A percentile compares a stretch with the other conserved stretches of the same genome.
phyloP scores from a whole-genome alignment of 2,888 invertebrate species.

The Erebia palarica region DNA sequence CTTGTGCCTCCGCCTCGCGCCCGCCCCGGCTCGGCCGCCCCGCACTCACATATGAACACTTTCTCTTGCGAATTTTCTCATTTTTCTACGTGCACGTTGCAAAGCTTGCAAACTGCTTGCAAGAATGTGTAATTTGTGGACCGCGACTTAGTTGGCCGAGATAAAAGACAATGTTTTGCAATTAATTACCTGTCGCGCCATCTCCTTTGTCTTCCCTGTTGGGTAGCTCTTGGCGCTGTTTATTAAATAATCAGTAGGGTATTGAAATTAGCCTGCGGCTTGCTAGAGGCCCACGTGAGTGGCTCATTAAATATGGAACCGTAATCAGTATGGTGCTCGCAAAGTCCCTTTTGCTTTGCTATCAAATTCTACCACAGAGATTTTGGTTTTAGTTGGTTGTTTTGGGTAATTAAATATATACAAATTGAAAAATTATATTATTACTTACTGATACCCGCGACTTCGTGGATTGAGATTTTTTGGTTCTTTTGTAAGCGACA shows the following conservation, averaged over 20 bases:
- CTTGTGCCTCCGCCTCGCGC: slow-evolving; percentile 64
- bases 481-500: too few relatives aligned
- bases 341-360: slow-evolving; percentile 60
- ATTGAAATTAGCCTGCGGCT: slow-evolving; percentile 75
- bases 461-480: too few relatives aligned
- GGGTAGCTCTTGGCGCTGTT: slow-evolving; percentile 43
- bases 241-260: slow-evolving; percentile 64
- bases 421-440: neutral
- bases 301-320: slow-evolving; percentile 78
- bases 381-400: slow-evolving; percentile 6
- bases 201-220: slow-evolving; percentile 43
- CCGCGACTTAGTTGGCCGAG: slow-evolving; percentile 35
- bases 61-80: slow-evolving; percentile 70
- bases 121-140: slow-evolving; percentile 45
- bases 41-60: slow-evolving; percentile 74
- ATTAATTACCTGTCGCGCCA: slow-evolving; percentile 42
- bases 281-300: slow-evolving; percentile 66
- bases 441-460: too few relatives aligned
- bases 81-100: slow-evolving; percentile 63
- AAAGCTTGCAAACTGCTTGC: slow-evolving; percentile 44
- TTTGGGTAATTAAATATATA: neutral
- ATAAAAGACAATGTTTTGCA: slow-evolving; percentile 37
- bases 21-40: slow-evolving; percentile 50
- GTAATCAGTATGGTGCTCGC: slow-evolving; percentile 75
- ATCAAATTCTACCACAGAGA: slow-evolving; percentile 43